These are phyloP conservation scores for Lasioglossum vierecki DNA, from an alignment of 2,888 invertebrate species.

Conservation along the genomic window DNA sequence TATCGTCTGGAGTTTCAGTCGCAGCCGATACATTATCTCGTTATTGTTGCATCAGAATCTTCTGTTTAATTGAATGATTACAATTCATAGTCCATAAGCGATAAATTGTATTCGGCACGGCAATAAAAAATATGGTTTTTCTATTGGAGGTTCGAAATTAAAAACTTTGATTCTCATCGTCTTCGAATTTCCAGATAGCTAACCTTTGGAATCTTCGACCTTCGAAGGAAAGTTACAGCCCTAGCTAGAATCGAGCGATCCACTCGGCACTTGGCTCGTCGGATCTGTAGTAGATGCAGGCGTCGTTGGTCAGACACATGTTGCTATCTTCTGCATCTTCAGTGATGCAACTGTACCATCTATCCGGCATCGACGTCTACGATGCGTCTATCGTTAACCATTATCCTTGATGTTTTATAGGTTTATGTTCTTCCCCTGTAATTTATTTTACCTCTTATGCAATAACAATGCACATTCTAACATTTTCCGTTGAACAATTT, in stretches of 20 bases:
- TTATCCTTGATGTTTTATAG: no score
- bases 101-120: not conserved
- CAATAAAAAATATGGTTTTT: not conserved
- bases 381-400: not conserved
- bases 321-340: conserved; percentile 14
- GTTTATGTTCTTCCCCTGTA: not conserved
- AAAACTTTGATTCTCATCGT: no score
- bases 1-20: not conserved
- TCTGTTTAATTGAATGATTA: not conserved
- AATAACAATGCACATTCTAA: not conserved
- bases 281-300: conserved; percentile 30
- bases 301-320: conserved; percentile 31
- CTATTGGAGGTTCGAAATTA: no score
- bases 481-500: not conserved
- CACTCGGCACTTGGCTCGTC: not conserved
- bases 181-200: no score
- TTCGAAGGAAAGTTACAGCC: no score
- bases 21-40: not conserved
- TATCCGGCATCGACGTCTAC: conserved; percentile 1
- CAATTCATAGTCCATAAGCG: not conserved
- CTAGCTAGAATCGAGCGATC: not conserved
- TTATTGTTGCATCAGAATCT: not conserved
- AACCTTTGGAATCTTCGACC: no score
- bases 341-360: conserved; percentile 39
- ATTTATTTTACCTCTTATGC: not conserved